Evolutionary conservation across 1,140 invertebrate species (phyloP), one percentile per base, ranked within the genome.

Genomic region (Anastrepha ludens): DNA sequence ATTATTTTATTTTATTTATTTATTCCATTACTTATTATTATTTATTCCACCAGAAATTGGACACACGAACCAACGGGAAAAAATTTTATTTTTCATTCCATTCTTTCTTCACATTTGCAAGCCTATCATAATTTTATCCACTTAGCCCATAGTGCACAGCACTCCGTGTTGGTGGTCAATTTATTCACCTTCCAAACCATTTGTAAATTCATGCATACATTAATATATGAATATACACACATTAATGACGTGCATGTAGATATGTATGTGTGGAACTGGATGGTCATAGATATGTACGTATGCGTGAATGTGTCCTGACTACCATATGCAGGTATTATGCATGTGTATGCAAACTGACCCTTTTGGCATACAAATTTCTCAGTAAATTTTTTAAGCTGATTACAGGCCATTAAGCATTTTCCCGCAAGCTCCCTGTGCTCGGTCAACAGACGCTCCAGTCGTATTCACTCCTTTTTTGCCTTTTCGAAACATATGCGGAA

Each of bases 311-410:
- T 47, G 2, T 8, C 17, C 70, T 20, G 70, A 17, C 67, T 44
- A 44, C 29, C 41, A 4, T 6, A 17, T n/a, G 44, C 44, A 74
- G 44, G 70, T 47, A 29, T 29, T 29, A 29, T 29, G 47, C 15
- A 17, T 44, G 8, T 44, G 13, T 81, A 29, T 50, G 47, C 55
- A 20, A 81, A 55, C 15, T 81, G 74, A 81, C 74, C 74, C 50
- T 81, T 81, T 81, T 81, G 74, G 74, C 47, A 47, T 81, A 81
- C 74, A 81, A 81, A 81, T 81, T 81, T 55, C 47, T 47, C 74
- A 9, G 47, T 55, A 86, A 86, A 39, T 60, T 86, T 86, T 86
- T 86, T 86, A 86, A 86, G 85, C 85, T 60, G 85, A 86, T 86
- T 86, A 86, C 59, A 62, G 55, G 50, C 58, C 85, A 86, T 86